Base-by-base conservation (phyloP, 2,113 vertebrate species). In the Rallus limicola region DNA sequence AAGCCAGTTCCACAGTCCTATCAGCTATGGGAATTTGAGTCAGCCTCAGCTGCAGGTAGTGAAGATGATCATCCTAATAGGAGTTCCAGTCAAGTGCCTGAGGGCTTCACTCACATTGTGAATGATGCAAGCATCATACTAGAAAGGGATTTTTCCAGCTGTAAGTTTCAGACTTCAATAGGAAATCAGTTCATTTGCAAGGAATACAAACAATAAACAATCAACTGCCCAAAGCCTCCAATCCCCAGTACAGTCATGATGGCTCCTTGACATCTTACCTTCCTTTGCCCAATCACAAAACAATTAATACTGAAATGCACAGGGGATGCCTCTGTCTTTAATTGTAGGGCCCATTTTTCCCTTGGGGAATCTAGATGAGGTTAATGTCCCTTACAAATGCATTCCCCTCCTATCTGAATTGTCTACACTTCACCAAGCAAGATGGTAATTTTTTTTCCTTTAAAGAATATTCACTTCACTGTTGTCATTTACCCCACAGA, bases 221-320 rank as follows among this genome's bases (percentile, higher is more conserved):
- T 90, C 33, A 90, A 62, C 26, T 80, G 75, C 20, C 33, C 82
- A 86, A 95, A 92, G 53, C 68, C 70, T 88, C 68, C 70, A 19
- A 82, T 71, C 64, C 67, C 26, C 64, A 71, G 58, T 18, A 74
- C 10, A 58, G 60, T 82, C 52, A 36, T 65, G 65, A 91, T 36
- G 44, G 26, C 29, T 92, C 55, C 55, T 50, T 63, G 67, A 95
- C 11, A 33, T 96, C 78, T 93, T 95, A 91, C 36, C 78, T 95
- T 90, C 86, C 72, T 97, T 90, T 83, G 82, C 88, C 74, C 90
- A 52, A 63, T 85, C 72, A 87, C 62, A 31, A 65, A 82, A 71
- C 74, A 88, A 82, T 60, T 91, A 90, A 97, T 28, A 88, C 2
- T 81, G 56, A 95, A 97, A 80, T 16, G 62, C 48, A 52, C 60